Conservation (phyloP, 2,113 vertebrate genomes). For the Carassius carassius region DNA sequence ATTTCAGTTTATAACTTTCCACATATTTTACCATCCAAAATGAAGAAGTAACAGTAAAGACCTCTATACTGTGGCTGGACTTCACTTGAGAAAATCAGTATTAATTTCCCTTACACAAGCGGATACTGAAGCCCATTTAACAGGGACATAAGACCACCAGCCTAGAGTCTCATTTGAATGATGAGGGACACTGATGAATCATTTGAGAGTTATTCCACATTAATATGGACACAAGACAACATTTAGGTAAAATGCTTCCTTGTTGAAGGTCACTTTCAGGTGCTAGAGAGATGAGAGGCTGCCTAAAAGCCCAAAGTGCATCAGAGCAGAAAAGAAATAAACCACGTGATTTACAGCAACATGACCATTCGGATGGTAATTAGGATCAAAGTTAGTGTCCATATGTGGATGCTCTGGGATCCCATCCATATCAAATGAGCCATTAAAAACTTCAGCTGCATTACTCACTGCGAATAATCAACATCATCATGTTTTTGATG, state of each 20-base stretch:
- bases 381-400: neutral
- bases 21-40: neutral
- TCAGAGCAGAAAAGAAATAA: neutral
- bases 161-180: neutral
- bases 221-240: neutral
- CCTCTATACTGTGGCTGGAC: neutral
- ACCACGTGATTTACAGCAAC: neutral
- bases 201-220: slow-evolving; percentile 19
- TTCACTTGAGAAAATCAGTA: neutral
- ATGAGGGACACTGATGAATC: slow-evolving; percentile 27
- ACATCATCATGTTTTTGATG: neutral
- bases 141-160: slow-evolving; percentile 7
- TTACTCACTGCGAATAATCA: slow-evolving; percentile 7
- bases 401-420: neutral
- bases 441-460: neutral
- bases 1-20: neutral
- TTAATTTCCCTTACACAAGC: slow-evolving; percentile 21
- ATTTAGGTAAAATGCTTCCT: slow-evolving; percentile 10
- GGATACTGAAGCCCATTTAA: neutral
- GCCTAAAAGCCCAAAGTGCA: neutral
- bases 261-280: slow-evolving; percentile 21
- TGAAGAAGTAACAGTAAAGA: neutral
- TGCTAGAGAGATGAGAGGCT: slow-evolving; percentile 1
- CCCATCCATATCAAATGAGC: neutral
- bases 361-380: neutral